Percentiles rank a stretch among this genome's conserved stretches.
phyloP scores from a whole-genome alignment of 2,113 vertebrate genomes.

The Colaptes auratus region DNA sequence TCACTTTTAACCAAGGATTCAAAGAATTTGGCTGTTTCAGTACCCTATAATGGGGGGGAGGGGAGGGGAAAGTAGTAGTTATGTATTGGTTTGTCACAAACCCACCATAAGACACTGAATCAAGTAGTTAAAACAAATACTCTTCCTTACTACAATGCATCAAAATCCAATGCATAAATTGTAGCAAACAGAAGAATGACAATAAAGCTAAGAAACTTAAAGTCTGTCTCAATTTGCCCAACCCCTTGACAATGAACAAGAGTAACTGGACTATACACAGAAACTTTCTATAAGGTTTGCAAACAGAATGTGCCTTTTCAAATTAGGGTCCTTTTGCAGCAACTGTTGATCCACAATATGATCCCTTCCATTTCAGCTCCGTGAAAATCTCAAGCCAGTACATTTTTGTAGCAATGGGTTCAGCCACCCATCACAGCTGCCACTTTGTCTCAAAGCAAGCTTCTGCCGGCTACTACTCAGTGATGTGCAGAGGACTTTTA shows the following conservation, averaged over 20 bases:
- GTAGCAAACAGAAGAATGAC: background rate
- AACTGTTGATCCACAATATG: background rate
- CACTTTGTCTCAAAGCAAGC: background rate
- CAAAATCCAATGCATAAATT: background rate
- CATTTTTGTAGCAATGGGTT: background rate
- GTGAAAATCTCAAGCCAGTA: background rate
- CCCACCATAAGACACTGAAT: background rate
- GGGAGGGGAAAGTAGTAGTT: background rate
- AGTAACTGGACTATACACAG: background rate
- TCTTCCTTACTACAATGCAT: background rate
- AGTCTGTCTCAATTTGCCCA: background rate
- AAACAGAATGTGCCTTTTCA: background rate
- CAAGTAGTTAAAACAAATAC: background rate
- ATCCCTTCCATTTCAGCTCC: background rate
- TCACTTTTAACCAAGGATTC: conserved; percentile 89
- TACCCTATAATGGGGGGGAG: conserved; percentile 76
- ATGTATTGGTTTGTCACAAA: background rate
- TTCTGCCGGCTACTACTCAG: background rate
- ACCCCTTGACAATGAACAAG: background rate
- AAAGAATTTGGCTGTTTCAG: conserved; percentile 92
- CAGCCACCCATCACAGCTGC: background rate
- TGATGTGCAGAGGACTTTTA: background rate
- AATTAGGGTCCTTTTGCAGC: background rate
- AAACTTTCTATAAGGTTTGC: background rate
- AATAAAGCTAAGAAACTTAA: background rate